Base-by-base conservation (phyloP, 2,797 vertebrate genomes). In the Micromesistius poutassou region DNA sequence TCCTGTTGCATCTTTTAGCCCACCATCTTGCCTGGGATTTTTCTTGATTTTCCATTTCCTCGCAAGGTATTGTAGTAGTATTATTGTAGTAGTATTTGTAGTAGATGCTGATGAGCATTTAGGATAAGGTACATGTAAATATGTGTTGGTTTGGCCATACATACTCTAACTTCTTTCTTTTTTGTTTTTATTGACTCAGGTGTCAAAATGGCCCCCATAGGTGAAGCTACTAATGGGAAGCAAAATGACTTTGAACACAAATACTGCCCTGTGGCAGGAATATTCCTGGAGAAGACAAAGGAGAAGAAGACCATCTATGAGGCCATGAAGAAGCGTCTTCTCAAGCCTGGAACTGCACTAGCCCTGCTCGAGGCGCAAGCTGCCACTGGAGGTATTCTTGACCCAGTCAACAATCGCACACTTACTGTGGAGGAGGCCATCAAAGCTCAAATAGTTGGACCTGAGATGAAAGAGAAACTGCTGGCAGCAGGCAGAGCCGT, bases 361-460 rank as follows among this genome's bases (percentile, higher is more conserved):
- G 96, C 97, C 82, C 91, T 98, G 12, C 92, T 98, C 73, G 97
- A 98, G 89, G 97, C 97, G 0, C 97, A 98, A 90, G 97, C 96
- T 0, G 96, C 96, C 82, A 98, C 97, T 0, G 95, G 92, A 0
- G 97, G 97, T 0, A 95, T 98, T 14, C 81, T 98, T 0, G 96
- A 98, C 86, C 96, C 96, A 1, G 91, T 96, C 83, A 96, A 95
- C 78, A 96, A 96, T 71, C 90, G 89, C 75, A 95, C 94, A 82
- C 87, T 97, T 87, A 91, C 95, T 0, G 95, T 98, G 80, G 90
- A 91, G 80, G 95, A 98, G 35, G 96, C 97, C 0, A 94, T 98
- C 74, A 92, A 94, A 46, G 94, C 96, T 90, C 95, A 93, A 83
- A 91, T 98, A 0, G 94, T 98, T 78, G 97, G 97, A 28, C 91